These are phyloP conservation scores for Siniperca obscura DNA, from an alignment of 2,797 vertebrate genomes.

Conservation along the genomic window DNA sequence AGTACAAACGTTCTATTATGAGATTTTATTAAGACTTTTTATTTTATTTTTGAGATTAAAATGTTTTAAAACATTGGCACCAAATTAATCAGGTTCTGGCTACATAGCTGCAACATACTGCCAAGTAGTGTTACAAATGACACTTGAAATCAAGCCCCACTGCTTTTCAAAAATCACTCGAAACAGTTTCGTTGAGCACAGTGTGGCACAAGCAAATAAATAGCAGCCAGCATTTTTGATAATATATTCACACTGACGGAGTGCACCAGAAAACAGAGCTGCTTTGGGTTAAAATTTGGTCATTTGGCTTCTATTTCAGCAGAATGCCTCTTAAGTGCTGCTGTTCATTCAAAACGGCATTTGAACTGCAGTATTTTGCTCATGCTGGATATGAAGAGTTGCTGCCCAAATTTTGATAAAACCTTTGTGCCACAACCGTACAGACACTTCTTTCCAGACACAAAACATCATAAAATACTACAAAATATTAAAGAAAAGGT, in stretches of 20 bases:
- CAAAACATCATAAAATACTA: background rate
- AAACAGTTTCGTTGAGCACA: conserved; percentile 9
- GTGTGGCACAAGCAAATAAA: conserved; percentile 28
- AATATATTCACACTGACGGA: conserved; percentile 7
- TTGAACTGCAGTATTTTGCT: background rate
- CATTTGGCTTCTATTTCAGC: conserved; percentile 23
- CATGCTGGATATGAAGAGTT: background rate
- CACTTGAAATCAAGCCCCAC: conserved; percentile 13
- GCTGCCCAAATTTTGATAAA: background rate
- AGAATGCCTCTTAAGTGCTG: background rate
- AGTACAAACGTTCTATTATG: background rate
- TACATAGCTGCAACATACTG: conserved; percentile 7
- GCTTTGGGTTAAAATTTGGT: conserved; percentile 6
- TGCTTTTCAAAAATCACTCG: conserved; percentile 13
- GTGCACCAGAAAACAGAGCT: conserved; percentile 9
- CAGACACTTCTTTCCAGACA: background rate
- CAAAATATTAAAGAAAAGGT: background rate
- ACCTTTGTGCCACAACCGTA: background rate
- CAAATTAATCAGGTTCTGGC: conserved; percentile 2
- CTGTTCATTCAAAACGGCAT: conserved; percentile 7
- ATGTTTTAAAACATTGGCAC: conserved; percentile 23
- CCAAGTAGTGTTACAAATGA: conserved; percentile 24
- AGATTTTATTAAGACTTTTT: background rate
- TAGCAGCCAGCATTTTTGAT: conserved; percentile 16
- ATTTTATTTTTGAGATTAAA: background rate